Percentiles rank a stretch among this genome's conserved stretches.
These are phyloP conservation scores for Hedychridium roseum DNA, from an alignment of 2,888 invertebrate species.

Conservation along the genomic window DNA sequence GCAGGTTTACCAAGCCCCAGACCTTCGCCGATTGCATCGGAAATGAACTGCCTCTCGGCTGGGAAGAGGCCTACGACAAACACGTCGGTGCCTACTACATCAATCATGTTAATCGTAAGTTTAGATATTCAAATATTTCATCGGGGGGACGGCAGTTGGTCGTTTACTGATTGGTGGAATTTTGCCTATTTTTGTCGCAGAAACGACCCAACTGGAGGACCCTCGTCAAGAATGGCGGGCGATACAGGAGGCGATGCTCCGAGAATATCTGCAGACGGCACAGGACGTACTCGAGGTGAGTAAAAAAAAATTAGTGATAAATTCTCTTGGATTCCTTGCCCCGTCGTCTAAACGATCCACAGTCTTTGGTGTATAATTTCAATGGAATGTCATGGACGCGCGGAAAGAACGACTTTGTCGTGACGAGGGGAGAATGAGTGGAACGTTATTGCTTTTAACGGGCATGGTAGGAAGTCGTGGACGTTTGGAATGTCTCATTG, in stretches of 20 bases:
- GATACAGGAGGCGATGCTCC: constrained; percentile 95
- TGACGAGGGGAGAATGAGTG: no score
- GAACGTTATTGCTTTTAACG: background rate
- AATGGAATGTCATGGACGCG: no score
- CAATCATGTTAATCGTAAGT: constrained; percentile 95
- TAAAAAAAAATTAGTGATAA: no score
- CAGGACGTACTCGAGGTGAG: constrained; percentile 91
- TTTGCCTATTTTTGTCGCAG: constrained; percentile 66
- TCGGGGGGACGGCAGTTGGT: background rate
- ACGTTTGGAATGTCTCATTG: no score
- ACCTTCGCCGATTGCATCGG: constrained; percentile 98
- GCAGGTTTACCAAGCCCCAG: constrained; percentile 95
- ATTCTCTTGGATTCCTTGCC: no score
- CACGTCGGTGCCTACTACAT: constrained; percentile 96
- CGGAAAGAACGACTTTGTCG: no score
- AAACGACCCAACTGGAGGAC: constrained; percentile 95
- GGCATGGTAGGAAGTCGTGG: no score
- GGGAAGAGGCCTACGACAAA: constrained; percentile 96
- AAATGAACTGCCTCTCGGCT: constrained; percentile 95
- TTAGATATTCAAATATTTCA: constrained; percentile 17
- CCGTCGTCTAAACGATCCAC: no score
- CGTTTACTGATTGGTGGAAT: no score
- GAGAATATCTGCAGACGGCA: constrained; percentile 94
- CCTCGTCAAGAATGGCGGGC: constrained; percentile 96
- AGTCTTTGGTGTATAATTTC: no score